Base-by-base conservation (phyloP, 2,797 vertebrate genomes). In the Myotis vivesi region DNA sequence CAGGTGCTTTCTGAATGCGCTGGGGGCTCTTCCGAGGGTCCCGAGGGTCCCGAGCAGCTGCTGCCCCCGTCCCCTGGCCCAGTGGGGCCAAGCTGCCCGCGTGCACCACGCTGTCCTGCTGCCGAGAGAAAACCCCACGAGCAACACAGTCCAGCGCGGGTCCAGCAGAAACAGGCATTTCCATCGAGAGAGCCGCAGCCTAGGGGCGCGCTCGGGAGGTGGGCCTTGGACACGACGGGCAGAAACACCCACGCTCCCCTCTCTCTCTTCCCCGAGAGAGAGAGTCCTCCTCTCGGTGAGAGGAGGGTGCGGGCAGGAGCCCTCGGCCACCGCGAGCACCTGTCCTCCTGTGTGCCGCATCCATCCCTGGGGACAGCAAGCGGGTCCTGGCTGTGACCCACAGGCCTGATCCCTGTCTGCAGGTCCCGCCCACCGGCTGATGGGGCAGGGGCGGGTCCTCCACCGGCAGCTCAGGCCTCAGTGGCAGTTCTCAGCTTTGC, bases 41-140 rank as follows among this genome's bases (percentile, higher is more conserved):
- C 94, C 72, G 94, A 97, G 91, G 46, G 69, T 94, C 76, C 95
- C 94, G 53, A 57, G 73, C 93, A 98, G 96, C 96, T 97, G 89
- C 0, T 0, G 79, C 89, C 95, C 96, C 76, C 25, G 90, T 93
- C 93, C 90, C 72, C 72, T 92, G 80, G 95, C 97, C 95, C 94
- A 97, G 92, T 97, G 97, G 97, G 95, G 97, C 97, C 91, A 98
- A 88, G 92, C 92, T 64, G 94, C 73, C 0, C 10, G 85, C 72
- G 90, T 88, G 96, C 96, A 97, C 95, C 95, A 59, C 95, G 96
- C 89, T 84, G 23, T 44, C 49, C 97, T 97, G 88, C 95, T 97
- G 89, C 97, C 97, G 95, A 98, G 95, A 96, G 96, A 97, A 98
- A 98, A 98, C 97, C 98, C 98, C 97, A 97, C 96, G 94, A 98